These are phyloP conservation scores for Diaperis boleti DNA, from an alignment of 2,888 invertebrate species.

Conservation along the genomic window DNA sequence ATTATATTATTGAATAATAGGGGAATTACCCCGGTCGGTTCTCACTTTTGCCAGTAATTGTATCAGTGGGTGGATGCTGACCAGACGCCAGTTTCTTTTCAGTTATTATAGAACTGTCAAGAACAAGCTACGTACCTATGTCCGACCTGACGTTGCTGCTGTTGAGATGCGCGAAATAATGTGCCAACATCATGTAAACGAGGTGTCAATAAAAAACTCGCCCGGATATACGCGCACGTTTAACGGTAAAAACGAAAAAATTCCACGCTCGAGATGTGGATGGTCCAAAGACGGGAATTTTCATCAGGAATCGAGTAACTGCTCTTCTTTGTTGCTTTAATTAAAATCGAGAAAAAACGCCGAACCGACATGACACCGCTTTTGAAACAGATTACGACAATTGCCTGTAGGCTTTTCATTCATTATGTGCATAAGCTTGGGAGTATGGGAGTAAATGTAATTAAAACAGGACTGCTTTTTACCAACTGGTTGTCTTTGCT, in stretches of 20 bases:
- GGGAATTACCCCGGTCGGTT: slow-evolving; percentile 13
- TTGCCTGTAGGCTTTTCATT: background rate
- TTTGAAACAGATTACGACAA: background rate
- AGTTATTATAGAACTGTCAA: slow-evolving; percentile 46
- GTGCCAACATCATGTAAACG: slow-evolving; percentile 39
- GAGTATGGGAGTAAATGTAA: background rate
- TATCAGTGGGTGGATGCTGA: too few species aligned
- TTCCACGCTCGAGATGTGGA: background rate
- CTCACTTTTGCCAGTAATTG: too few species aligned
- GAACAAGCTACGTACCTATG: slow-evolving; percentile 44
- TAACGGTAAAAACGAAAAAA: slow-evolving; percentile 1
- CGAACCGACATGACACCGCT: background rate
- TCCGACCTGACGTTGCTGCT: slow-evolving; percentile 45
- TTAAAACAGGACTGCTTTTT: background rate
- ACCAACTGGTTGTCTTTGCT: too few species aligned
- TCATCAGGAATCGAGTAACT: background rate
- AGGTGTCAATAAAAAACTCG: slow-evolving; percentile 37
- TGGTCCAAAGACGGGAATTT: background rate
- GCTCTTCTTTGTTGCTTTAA: background rate
- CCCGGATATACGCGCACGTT: background rate
- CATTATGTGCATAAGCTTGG: slow-evolving; percentile 1
- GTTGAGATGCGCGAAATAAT: slow-evolving; percentile 52
- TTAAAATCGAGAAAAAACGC: background rate
- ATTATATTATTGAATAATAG: slow-evolving; percentile 42
- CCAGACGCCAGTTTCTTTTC: slow-evolving; percentile 17